Evolutionary conservation across 2,888 invertebrate species (phyloP), one percentile per base, ranked within the genome.

Genomic region (Notodonta ziczac): DNA sequence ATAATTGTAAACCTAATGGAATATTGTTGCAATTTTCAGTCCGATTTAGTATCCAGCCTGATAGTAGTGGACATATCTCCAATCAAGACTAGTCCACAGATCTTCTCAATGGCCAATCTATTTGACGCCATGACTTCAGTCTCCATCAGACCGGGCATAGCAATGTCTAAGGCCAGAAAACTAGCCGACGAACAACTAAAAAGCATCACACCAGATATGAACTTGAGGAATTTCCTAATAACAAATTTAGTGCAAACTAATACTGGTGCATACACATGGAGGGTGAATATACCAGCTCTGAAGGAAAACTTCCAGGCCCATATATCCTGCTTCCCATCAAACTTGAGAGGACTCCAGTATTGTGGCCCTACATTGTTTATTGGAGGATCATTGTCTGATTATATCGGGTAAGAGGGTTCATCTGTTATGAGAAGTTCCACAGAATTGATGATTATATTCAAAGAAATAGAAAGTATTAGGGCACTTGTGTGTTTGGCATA

Each of bases 331-430:
- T 97, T 97, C 87, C 97, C 97, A 0, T 75, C 94, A 6, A 89
- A 84, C 68, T 69, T 93, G 73, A 88, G 81, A 73, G 91, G 91
- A 2, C 80, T 92, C 13, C 92, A 94, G 66, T 97, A 94, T 77
- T 83, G 89, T 64, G 97, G 97, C 4, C 97, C 97, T 3, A 96
- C 97, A 0, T 85, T 98, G 7, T 99, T 99, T 86, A 91, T 99
- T 62, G 97, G 96, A 66, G 99, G 99, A 59, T 95, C 93, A 13
- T 91, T 95, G n/a, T 98, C 98, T 1, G 95, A 96, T 85, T 98
- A 97, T 85, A 95, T 99, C 74, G 94, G 94, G 97, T 96, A 91
- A 92, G 77, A 7, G 35, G 35, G 6, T 2, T n/a, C 5, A n/a
- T 42, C 12, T 10, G 10, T 10, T 42, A 4, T 5, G 13, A 46